Evolutionary conservation across 2,888 invertebrate genomes (phyloP), one percentile per base, ranked within the genome.

Genomic region (Scaptomyza reducta): DNA sequence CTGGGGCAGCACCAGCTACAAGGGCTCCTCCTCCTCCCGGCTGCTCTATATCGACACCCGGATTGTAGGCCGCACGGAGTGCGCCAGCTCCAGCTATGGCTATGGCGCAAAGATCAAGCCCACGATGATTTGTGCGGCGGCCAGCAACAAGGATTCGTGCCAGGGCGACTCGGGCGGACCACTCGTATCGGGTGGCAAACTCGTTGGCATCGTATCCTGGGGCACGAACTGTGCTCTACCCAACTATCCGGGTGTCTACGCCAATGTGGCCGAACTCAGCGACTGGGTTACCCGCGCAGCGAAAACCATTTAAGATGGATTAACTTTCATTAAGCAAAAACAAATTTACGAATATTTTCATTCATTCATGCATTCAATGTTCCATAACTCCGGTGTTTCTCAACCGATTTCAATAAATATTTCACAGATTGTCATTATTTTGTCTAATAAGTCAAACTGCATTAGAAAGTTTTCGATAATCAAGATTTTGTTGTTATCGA

Each of bases 41-140:
- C 60, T 84, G 14, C 44, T 46, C 10, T 78, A 70, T 27, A 67
- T 75, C 33, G 60, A 73, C n/a, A 81, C 82, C 1, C 14, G 33
- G 3, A 65, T 80, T 5, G 81, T 80, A 27, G 46, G 58, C 0
- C 81, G 73, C 5, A 2, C 53, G 1, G 55, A 85, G 0, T 94
- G 94, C 68, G 66, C 58, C 35, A 82, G 81, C 0, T 64, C 79
- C 0, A 91, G 91, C 0, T 94, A 94, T 63, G 70, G 84, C 0
- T 89, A 90, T 49, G 89, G 89, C 0, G 40, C 40, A 1, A 38
- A 42, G 1, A 66, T 89, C 16, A 65, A 35, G 22, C 10, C 53
- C 0, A 75, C 67, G 3, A 90, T 90, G 90, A 76, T 90, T 18
- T 90, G 90, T 56, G 87, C 89, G 6, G 50, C 63, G 9, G 42